Base-by-base conservation (phyloP, 2,797 vertebrate genomes). In the Pipistrellus pygmaeus region DNA sequence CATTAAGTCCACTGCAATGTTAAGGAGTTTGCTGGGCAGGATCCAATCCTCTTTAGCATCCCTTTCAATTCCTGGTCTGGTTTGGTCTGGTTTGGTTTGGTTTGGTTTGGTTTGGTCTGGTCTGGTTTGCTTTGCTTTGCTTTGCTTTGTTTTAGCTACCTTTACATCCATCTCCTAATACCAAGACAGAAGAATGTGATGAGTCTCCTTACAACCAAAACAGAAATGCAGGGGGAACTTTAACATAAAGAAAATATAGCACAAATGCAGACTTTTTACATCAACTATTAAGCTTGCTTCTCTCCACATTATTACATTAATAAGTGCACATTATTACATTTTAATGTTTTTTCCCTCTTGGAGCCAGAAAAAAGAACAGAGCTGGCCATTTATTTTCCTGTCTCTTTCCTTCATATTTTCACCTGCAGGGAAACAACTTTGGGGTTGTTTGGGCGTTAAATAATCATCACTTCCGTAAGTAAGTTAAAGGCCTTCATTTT, bases 121-220 rank as follows among this genome's bases (percentile, higher is more conserved):
- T 44, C 6, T 44, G 44, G 44, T 44, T 44, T 44, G 44, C 3
- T 44, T 44, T 44, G 44, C 4, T 38, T 38, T 38, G 38, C 5
- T 38, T 38, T 21, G 53, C 23, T 55, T 60, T 60, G 27, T 62
- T 62, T 62, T 62, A 30, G 13, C 60, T 62, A 30, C n/a, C 72
- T 69, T 30, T 14, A 48, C 8, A 69, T 8, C 25, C 55, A 25
- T 78, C 35, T 81, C 35, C 69, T 78, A 30, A 69, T 88, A 60
- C 85, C 85, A 78, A 95, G n/a, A 71, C 46, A 80, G 23, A 90
- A 83, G 23, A 90, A 72, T 15, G 1, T 62, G 76, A 48, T 21
- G 68, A 38, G n/a, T 78, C 60, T 96, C 41, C 32, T 94, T 76
- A 68, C 21, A 90, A 57, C 21, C 8, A 32, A 92, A 90, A 88